phyloP scores from a whole-genome alignment of 2,888 invertebrate species.

The Notocelia uddmanniana region DNA sequence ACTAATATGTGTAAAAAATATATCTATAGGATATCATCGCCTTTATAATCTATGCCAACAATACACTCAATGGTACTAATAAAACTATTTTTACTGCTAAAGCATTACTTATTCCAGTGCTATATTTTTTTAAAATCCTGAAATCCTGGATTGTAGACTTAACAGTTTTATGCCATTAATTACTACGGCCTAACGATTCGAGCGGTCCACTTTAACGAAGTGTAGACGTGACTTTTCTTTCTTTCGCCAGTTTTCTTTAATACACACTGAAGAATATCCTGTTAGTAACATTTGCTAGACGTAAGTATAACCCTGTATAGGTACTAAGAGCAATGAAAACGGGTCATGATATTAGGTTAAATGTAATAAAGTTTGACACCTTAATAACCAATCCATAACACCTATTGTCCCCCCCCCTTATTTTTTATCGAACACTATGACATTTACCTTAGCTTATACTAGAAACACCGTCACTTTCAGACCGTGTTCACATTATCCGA shows the following conservation, averaged over 20 bases:
- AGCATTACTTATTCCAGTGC: not conserved
- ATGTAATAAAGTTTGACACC: too few species aligned
- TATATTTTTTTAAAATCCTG: constrained; percentile 3
- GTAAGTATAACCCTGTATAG: not conserved
- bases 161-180: constrained; percentile 78
- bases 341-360: too few species aligned
- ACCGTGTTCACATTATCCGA: too few species aligned
- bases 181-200: constrained; percentile 81
- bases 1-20: too few species aligned
- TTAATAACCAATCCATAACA: too few species aligned
- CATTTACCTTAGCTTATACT: too few species aligned
- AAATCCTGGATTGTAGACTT: constrained; percentile 48
- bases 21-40: too few species aligned
- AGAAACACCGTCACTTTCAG: too few species aligned
- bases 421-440: too few species aligned
- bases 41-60: not conserved
- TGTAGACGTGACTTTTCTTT: constrained; percentile 76
- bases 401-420: too few species aligned
- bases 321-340: not conserved
- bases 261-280: constrained; percentile 10
- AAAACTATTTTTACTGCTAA: not conserved
- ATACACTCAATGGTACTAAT: not conserved
- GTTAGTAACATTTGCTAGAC: not conserved
- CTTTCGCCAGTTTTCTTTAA: constrained; percentile 54
- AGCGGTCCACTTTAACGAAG: constrained; percentile 73